phyloP scores from a whole-genome alignment of 2,113 vertebrate genomes.

The Suncus etruscus region DNA sequence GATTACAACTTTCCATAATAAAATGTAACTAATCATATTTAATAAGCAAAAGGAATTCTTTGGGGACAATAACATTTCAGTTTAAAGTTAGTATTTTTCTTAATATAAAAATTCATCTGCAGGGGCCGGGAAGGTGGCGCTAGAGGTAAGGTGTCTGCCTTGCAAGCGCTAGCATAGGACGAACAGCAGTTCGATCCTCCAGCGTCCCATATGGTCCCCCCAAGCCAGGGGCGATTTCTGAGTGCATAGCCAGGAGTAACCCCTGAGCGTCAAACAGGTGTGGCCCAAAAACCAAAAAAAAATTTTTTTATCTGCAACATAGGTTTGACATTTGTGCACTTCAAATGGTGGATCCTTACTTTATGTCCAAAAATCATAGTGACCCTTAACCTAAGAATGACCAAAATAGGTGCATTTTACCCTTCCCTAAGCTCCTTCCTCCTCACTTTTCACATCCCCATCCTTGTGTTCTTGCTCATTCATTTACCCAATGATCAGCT shows the following conservation, averaged over 20 bases:
- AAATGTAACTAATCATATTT: neutral
- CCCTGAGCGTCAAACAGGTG: too few relatives aligned
- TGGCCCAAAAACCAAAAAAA: too few relatives aligned
- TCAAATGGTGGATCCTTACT: neutral
- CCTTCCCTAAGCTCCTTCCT: too few relatives aligned
- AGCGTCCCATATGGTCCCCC: too few relatives aligned
- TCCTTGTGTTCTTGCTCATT: neutral
- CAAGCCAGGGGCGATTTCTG: too few relatives aligned
- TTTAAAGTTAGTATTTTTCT: neutral
- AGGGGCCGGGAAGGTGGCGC: too few relatives aligned
- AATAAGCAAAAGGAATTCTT: neutral
- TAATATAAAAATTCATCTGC: too few relatives aligned
- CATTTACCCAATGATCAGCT: constrained; percentile 40
- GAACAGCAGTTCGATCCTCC: too few relatives aligned
- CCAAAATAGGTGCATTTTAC: rapidly evolving
- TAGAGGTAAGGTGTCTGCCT: neutral
- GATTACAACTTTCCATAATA: neutral
- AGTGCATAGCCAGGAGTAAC: too few relatives aligned
- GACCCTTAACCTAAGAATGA: neutral
- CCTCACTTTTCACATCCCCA: too few relatives aligned
- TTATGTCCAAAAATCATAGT: neutral
- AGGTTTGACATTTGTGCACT: neutral
- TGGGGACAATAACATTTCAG: neutral
- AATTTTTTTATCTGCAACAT: neutral
- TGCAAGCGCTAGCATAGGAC: too few relatives aligned